phyloP scores from a whole-genome alignment of 2,113 vertebrate species.

The Antennarius striatus region DNA sequence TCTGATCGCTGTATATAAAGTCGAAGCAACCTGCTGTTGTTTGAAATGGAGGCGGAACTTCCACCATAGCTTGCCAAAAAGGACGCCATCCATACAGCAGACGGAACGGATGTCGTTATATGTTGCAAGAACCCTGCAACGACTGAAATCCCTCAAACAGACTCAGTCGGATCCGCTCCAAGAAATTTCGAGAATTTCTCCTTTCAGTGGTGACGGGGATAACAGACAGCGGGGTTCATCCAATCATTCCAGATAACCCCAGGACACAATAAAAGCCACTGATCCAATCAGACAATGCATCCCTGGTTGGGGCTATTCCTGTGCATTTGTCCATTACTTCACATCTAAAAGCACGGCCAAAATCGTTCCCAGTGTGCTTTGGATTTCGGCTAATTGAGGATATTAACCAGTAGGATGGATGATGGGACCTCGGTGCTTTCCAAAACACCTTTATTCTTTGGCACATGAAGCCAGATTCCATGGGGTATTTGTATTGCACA shows the following conservation, averaged over 20 bases:
- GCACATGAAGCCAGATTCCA: too few relatives aligned
- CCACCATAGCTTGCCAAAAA: neutral
- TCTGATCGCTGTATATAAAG: slow-evolving; percentile 6
- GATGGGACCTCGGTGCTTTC: neutral
- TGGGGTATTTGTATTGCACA: too few relatives aligned
- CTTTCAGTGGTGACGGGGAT: neutral
- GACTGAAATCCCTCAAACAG: slow-evolving; percentile 15
- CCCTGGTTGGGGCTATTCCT: neutral
- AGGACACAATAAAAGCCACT: neutral
- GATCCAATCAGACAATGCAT: slow-evolving; percentile 15
- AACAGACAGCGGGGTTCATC: neutral
- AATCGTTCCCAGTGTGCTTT: neutral
- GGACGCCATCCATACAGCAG: slow-evolving; percentile 11
- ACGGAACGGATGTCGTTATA: neutral
- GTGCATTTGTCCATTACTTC: slow-evolving; percentile 12
- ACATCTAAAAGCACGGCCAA: neutral
- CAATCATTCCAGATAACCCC: slow-evolving; percentile 5
- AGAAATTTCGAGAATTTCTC: neutral
- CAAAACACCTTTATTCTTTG: too few relatives aligned
- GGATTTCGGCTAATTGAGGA: neutral
- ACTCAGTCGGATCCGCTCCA: neutral
- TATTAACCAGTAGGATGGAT: neutral
- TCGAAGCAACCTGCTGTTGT: slow-evolving; percentile 10
- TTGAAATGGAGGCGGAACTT: slow-evolving; percentile 20
- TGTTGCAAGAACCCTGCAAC: slow-evolving; percentile 42